Evolutionary conservation across 2,888 invertebrate genomes (phyloP).

Genomic region (Pyrochroa serraticornis): DNA sequence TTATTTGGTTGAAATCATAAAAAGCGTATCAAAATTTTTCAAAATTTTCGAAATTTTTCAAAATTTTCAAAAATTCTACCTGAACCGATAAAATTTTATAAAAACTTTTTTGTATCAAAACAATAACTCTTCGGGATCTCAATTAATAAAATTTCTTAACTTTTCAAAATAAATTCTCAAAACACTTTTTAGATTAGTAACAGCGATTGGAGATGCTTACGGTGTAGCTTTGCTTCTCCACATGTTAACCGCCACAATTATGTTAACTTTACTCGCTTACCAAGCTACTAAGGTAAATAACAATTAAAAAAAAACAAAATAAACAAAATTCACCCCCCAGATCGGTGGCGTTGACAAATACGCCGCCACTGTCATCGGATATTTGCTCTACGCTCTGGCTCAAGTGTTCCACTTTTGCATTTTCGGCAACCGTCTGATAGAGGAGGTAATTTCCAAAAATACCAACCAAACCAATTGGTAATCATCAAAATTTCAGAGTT

Average conservation of each 20-base stretch:
- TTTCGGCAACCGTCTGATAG: constrained; percentile 84
- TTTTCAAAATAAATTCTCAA: no score
- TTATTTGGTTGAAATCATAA: no score
- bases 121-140: no score
- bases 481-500: constrained; percentile 65
- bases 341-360: constrained; percentile 78
- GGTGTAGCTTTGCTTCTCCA: constrained; percentile 83
- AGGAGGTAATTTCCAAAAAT: constrained; percentile 69
- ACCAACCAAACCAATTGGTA: neutral
- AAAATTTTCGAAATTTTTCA: no score
- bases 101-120: no score
- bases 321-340: constrained; percentile 53
- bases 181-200: constrained; percentile 74
- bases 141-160: no score
- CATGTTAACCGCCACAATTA: constrained; percentile 85
- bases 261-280: constrained; percentile 80
- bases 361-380: constrained; percentile 79
- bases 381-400: constrained; percentile 78
- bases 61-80: no score
- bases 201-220: constrained; percentile 82
- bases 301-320: constrained; percentile 26
- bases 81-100: no score
- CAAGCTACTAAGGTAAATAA: constrained; percentile 79
- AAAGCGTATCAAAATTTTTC: no score
- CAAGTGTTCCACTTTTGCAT: constrained; percentile 89